Percentiles rank a stretch among this genome's conserved stretches.
These are phyloP conservation scores for Steatocranus sp. DNA, from an alignment of 2,797 vertebrate species.

Conservation along the genomic window DNA sequence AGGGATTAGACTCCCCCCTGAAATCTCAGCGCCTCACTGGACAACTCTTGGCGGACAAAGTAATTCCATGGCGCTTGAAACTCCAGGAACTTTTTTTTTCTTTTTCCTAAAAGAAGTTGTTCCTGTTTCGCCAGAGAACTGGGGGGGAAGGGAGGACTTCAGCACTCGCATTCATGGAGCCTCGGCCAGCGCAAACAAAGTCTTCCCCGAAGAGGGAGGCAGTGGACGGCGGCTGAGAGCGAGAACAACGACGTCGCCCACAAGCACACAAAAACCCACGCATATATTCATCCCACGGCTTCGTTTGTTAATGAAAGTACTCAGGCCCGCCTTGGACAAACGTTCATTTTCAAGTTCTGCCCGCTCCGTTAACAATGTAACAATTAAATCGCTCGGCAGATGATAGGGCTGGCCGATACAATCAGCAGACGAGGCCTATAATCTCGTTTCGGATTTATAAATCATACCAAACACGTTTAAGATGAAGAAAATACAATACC, in stretches of 20 bases:
- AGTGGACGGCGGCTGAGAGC: constrained; percentile 64
- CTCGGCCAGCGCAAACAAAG: constrained; percentile 79
- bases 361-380: constrained; percentile 71
- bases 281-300: not conserved
- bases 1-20: constrained; percentile 29
- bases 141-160: constrained; percentile 74
- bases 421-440: constrained; percentile 67
- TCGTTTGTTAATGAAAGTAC: constrained; percentile 35
- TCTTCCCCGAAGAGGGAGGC: constrained; percentile 78
- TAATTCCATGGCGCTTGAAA: constrained; percentile 77
- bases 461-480: constrained; percentile 48
- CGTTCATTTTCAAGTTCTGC: constrained; percentile 65
- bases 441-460: constrained; percentile 54
- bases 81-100: constrained; percentile 75
- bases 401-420: constrained; percentile 67
- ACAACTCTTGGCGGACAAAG: constrained; percentile 75
- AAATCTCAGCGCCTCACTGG: constrained; percentile 78
- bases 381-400: constrained; percentile 71
- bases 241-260: constrained; percentile 68
- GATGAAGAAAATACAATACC: constrained; percentile 65
- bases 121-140: constrained; percentile 77
- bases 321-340: constrained; percentile 25
- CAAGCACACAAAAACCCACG: constrained; percentile 26
- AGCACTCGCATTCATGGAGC: constrained; percentile 76
- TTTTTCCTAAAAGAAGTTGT: constrained; percentile 79